Conservation (phyloP, 2,888 invertebrate species). For the Camptogramma bilineatum region DNA sequence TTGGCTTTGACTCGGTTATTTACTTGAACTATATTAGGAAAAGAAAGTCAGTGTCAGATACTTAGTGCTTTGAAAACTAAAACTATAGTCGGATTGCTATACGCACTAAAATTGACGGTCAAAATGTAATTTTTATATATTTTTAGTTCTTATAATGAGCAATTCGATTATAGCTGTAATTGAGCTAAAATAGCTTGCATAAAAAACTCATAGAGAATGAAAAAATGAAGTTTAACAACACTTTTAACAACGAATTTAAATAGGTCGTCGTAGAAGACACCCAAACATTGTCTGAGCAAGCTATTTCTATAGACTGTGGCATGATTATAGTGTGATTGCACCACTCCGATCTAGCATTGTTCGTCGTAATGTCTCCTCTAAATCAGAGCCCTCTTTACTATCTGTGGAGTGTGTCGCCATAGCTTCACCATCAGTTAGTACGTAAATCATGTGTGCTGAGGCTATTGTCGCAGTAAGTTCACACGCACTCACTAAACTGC, state of each 20-base stretch:
- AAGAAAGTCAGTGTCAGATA: no score
- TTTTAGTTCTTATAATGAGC: no score
- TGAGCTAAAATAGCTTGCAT: no score
- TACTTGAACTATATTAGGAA: no score
- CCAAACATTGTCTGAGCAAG: background rate
- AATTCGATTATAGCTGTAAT: no score
- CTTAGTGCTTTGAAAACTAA: no score
- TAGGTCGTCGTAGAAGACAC: no score
- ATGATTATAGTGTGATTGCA: conserved; percentile 77
- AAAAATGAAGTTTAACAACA: background rate
- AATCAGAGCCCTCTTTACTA: conserved; percentile 68
- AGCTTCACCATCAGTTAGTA: conserved; percentile 20
- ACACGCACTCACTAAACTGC: conserved; percentile 78
- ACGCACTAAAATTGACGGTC: no score
- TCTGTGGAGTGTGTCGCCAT: conserved; percentile 16
- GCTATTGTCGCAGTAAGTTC: conserved; percentile 75
- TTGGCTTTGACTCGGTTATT: no score
- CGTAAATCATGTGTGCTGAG: conserved; percentile 67
- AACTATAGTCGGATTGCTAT: no score
- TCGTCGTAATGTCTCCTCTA: conserved; percentile 77
- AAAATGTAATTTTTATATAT: no score
- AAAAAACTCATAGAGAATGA: background rate
- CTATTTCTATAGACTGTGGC: conserved; percentile 23
- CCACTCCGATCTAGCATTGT: conserved; percentile 74
- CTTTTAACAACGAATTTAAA: background rate